These are phyloP conservation scores for Cyphomyrus discorhynchus DNA, from an alignment of 2,113 vertebrate species.

Conservation along the genomic window DNA sequence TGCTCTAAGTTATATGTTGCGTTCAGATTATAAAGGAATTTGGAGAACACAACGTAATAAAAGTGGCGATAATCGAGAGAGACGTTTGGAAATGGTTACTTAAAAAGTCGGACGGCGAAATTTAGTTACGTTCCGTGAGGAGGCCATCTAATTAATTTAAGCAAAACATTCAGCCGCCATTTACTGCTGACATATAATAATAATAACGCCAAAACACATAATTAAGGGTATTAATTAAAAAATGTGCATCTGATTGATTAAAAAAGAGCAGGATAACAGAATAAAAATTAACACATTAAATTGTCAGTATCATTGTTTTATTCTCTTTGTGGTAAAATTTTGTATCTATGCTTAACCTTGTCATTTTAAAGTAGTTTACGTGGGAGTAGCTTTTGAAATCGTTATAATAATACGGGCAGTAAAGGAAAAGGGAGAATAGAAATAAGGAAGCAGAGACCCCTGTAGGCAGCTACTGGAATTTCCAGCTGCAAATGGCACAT, in stretches of 20 bases:
- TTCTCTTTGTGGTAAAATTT: neutral
- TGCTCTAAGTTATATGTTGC: neutral
- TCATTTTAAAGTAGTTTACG: neutral
- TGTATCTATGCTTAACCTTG: neutral
- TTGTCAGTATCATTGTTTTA: neutral
- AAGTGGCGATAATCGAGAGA: neutral
- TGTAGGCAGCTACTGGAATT: neutral
- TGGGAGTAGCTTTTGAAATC: neutral
- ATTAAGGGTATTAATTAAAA: neutral
- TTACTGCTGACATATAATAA: neutral
- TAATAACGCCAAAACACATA: neutral
- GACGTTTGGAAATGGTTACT: neutral
- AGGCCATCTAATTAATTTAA: neutral
- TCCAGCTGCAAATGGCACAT: neutral
- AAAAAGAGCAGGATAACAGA: neutral
- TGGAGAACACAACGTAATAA: neutral
- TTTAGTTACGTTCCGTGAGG: neutral
- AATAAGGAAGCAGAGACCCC: neutral
- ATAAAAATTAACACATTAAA: neutral
- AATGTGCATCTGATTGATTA: neutral
- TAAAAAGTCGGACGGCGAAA: neutral
- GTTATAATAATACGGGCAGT: neutral
- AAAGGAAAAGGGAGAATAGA: neutral
- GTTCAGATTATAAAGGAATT: neutral
- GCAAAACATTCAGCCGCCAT: neutral